A percentile compares a stretch with the other conserved stretches of the same genome.
These are phyloP conservation scores for Buathra laborator DNA, from an alignment of 2,888 invertebrate species.

Conservation along the genomic window DNA sequence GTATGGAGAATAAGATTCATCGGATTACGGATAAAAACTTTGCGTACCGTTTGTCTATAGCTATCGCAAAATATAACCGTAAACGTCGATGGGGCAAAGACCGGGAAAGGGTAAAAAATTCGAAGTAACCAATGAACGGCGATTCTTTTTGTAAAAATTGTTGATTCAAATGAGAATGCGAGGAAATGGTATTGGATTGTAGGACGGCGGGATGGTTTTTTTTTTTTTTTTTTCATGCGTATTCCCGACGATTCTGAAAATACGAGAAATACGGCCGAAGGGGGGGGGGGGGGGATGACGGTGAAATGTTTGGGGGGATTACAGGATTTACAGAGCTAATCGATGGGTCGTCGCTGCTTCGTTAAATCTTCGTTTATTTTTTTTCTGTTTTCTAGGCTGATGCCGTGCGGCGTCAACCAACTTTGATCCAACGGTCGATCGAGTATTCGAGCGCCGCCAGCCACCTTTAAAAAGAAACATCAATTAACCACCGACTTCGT, in stretches of 20 bases:
- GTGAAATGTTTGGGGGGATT: conserved; percentile 28
- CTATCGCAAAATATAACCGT: neutral
- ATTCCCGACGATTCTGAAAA: conserved; percentile 30
- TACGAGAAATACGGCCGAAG: conserved; percentile 37
- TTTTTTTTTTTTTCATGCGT: conserved; percentile 25
- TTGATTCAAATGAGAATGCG: conserved; percentile 50
- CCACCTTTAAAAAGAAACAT: conserved; percentile 90
- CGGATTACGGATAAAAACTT: conserved; percentile 12
- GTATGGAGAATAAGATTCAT: conserved; percentile 5
- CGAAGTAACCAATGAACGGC: conserved; percentile 37
- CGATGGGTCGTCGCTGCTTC: conserved; percentile 74
- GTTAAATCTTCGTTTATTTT: conserved; percentile 70
- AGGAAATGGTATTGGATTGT: neutral
- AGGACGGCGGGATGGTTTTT: conserved; percentile 45
- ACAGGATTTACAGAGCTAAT: conserved; percentile 67
- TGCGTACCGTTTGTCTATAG: neutral
- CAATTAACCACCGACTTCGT: neutral
- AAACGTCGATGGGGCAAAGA: neutral
- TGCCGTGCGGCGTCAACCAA: conserved; percentile 86
- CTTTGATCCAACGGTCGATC: conserved; percentile 96
- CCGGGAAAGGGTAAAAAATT: neutral
- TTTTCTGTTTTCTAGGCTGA: conserved; percentile 66
- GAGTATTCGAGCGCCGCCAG: conserved; percentile 97
- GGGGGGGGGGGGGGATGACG: neutral
- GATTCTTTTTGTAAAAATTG: conserved; percentile 60